Evolutionary conservation across 2,797 vertebrate species (phyloP).

Genomic region (Nyctalus aviator): DNA sequence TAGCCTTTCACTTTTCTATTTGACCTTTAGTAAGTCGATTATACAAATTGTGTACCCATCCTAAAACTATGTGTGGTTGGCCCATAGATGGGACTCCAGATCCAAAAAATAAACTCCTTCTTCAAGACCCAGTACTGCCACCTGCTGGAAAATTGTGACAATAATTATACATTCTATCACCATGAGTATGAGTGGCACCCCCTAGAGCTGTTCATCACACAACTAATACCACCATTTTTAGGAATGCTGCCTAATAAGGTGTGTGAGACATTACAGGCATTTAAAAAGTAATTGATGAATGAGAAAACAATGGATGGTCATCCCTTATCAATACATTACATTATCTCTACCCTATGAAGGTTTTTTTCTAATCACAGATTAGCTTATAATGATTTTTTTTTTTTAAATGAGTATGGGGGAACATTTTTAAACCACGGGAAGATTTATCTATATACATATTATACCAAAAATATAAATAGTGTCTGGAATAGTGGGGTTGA

Average conservation of each 20-base stretch:
- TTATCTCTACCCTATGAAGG: not conserved
- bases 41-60: not conserved
- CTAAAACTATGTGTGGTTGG: not conserved
- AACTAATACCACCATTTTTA: not conserved
- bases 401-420: not conserved
- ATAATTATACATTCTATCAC: not conserved
- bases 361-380: not conserved
- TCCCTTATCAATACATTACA: not conserved
- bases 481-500: not conserved
- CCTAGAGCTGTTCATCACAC: conserved; percentile 1
- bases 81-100: not conserved
- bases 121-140: conserved; percentile 2
- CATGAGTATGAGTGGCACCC: not conserved
- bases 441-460: not conserved
- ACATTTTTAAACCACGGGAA: not conserved
- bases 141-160: not conserved
- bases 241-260: not conserved
- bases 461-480: not conserved
- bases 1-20: not conserved
- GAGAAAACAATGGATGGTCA: not conserved
- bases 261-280: not conserved
- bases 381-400: not conserved
- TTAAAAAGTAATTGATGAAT: not conserved
- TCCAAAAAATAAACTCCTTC: not conserved
- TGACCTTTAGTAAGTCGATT: not conserved